Base-by-base conservation (phyloP, 1,140 invertebrate genomes). In the Caenorhabditis tropicalis region DNA sequence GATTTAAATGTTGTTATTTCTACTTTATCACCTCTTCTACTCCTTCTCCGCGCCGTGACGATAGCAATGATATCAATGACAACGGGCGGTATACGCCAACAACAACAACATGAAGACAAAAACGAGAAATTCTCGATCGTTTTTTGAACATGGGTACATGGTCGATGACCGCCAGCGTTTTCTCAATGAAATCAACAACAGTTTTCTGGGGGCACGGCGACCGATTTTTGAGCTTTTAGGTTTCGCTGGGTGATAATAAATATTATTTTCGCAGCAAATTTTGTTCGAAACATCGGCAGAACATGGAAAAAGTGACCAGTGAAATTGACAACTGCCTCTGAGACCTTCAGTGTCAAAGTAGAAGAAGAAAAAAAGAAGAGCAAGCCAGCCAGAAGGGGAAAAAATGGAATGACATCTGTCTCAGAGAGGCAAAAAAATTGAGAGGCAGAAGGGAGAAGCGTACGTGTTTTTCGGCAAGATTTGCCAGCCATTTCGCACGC, bases 391-490 rank as follows among this genome's bases (percentile, higher is more conserved):
- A 2, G 27, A 27, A 29, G 36, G 19, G 10, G 31, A 36, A n/a
- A 36, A 58, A 58, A 29, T 58, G 29, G 56, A 58, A 21, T 65
- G 29, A 36, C 58, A 65, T 65, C 29, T 65, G 58, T 65, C 29
- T 16, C 10, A 16, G 58, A 19, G 29, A 33, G 29, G 6, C 9
- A 36, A 19, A 33, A 36, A 65, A 36, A 36, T 36, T 29, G 58
- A 65, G 33, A 65, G n/a, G 58, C 31, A 24, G n/a, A n/a, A 19
- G n/a, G n/a, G n/a, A n/a, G 48, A 51, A 58, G 58, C 58, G 58
- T 65, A 65, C 58, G 58, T 65, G 58, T 36, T 65, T 56, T 65
- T 65, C 58, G 58, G 58, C 58, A 65, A 65, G 58, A 65, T 65
- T 65, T 33, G 29, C 58, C 29, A 19, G 58, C 29, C 53, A 9